A percentile compares a stretch with the other conserved stretches of the same genome.
Conservation (phyloP, 2,113 vertebrate genomes). For the Eolophus roseicapilla region DNA sequence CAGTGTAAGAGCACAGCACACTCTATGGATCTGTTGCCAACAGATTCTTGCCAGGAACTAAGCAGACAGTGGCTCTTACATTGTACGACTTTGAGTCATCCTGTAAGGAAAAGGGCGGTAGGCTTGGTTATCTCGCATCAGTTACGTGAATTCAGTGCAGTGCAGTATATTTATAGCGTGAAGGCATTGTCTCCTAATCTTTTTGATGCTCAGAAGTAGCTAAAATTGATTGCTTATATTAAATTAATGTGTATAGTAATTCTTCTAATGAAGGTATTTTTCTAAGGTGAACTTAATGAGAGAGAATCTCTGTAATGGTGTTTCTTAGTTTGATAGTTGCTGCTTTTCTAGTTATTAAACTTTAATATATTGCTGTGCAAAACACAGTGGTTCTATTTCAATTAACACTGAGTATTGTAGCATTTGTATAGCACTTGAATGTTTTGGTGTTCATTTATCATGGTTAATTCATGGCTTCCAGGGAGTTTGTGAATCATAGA, state of each 20-base stretch:
- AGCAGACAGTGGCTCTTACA: not conserved
- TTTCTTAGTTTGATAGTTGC: slow-evolving; percentile 21
- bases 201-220: not conserved
- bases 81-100: not conserved
- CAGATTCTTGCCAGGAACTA: not conserved
- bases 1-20: not conserved
- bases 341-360: slow-evolving; percentile 20
- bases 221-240: slow-evolving; percentile 7
- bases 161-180: not conserved
- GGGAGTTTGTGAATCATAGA: not conserved
- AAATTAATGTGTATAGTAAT: slow-evolving; percentile 50
- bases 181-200: not conserved
- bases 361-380: slow-evolving; percentile 23
- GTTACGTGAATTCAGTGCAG: not conserved
- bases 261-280: slow-evolving; percentile 46
- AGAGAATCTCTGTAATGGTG: slow-evolving; percentile 20
- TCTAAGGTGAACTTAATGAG: slow-evolving; percentile 37
- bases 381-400: slow-evolving; percentile 12
- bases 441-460: slow-evolving; percentile 49
- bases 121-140: not conserved
- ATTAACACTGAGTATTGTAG: not conserved
- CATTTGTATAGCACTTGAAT: slow-evolving; percentile 12
- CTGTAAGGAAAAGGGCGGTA: not conserved
- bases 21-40: not conserved
- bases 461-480: slow-evolving; percentile 50